Conservation (phyloP, 2,888 invertebrate species). For the Lucinisca nassula region DNA sequence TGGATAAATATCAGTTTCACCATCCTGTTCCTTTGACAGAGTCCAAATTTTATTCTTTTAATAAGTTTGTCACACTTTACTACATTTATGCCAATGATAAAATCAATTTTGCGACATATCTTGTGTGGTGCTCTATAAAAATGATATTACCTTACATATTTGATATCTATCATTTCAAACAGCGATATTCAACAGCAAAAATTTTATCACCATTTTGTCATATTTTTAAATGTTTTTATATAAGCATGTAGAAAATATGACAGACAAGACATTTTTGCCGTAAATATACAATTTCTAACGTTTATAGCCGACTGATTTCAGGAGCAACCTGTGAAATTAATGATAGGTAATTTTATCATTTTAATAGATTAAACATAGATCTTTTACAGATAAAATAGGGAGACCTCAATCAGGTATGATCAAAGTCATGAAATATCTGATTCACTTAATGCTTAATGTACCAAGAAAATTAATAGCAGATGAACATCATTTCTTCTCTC, state of each 20-base stretch:
- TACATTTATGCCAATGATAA: not conserved
- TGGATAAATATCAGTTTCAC: too few species aligned
- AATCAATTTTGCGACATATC: not conserved
- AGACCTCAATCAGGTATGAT: not conserved
- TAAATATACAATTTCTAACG: not conserved
- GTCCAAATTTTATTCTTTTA: not conserved
- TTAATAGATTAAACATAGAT: not conserved
- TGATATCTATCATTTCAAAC: not conserved
- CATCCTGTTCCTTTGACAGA: too few species aligned
- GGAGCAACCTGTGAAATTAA: not conserved
- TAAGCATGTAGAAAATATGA: not conserved
- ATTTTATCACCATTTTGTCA: slow-evolving; percentile 5
- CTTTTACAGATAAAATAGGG: not conserved
- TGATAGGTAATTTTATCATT: not conserved
- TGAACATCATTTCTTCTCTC: too few species aligned
- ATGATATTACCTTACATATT: not conserved
- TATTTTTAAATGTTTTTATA: not conserved
- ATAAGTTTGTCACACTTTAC: not conserved
- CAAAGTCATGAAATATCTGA: not conserved
- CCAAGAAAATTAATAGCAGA: not conserved
- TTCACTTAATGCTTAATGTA: not conserved
- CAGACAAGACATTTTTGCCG: too few species aligned
- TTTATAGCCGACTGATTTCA: not conserved
- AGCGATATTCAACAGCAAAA: not conserved
- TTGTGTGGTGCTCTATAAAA: not conserved